These are phyloP conservation scores for Hippocampus barbouri DNA, from an alignment of 2,113 vertebrate genomes.

Conservation along the genomic window DNA sequence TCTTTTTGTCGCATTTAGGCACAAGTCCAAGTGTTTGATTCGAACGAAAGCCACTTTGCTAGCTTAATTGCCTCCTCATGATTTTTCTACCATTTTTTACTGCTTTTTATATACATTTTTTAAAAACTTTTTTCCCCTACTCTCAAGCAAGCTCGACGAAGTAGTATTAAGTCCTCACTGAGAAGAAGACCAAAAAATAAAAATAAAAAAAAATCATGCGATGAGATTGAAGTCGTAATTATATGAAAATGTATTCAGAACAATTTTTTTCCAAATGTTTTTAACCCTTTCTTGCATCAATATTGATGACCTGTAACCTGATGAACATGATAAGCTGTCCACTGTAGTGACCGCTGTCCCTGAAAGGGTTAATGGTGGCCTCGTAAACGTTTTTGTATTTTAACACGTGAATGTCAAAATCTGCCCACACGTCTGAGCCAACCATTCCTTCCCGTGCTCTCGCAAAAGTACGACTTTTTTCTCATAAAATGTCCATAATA, in stretches of 20 bases:
- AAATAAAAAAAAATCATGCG: not conserved
- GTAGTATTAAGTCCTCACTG: not conserved
- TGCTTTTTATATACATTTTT: constrained; percentile 62
- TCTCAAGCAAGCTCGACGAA: constrained; percentile 6
- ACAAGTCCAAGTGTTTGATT: constrained; percentile 62
- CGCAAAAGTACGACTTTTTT: too few species aligned
- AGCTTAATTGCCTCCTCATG: constrained; percentile 38
- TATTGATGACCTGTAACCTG: too few species aligned
- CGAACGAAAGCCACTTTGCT: constrained; percentile 37
- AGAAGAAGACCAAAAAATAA: not conserved
- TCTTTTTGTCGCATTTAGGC: constrained; percentile 42
- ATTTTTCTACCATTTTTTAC: constrained; percentile 63
- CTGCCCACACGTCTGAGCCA: too few species aligned
- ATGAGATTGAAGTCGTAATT: not conserved
- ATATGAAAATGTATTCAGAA: not conserved
- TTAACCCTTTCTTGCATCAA: too few species aligned
- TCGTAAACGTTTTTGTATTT: too few species aligned
- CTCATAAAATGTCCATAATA: too few species aligned
- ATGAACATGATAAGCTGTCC: too few species aligned
- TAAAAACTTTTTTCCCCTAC: constrained; percentile 50
- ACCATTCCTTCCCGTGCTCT: too few species aligned
- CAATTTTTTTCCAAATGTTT: not conserved
- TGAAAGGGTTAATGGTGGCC: too few species aligned
- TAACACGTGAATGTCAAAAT: too few species aligned
- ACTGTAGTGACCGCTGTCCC: too few species aligned